Base-by-base conservation (phyloP, 2,113 vertebrate species). In the Haplochromis burtoni region DNA sequence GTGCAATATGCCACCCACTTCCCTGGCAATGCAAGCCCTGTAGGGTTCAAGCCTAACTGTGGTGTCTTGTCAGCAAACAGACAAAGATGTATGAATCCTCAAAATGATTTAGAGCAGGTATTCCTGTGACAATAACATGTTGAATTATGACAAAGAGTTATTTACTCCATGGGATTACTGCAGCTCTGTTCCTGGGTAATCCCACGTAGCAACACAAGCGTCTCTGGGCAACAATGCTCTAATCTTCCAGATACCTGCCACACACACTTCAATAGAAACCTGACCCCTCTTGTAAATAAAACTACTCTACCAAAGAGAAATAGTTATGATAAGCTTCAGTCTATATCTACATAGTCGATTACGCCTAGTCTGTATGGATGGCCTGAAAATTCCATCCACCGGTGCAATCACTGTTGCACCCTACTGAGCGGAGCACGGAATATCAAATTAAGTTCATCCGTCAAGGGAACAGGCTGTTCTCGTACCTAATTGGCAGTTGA, bases 1-100 rank as follows among this genome's bases (percentile, higher is more conserved):
- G 93, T 91, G 89, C 95, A 95, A 96, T 96, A 96, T 96, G 95
- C 94, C 95, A 94, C 96, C 94, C 90, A 66, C 92, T 86, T 92
- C 84, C 66, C 82, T 42, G 85, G 93, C 93, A 82, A 85, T 90
- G 91, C 90, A 87, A 87, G 85, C 91, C 59, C 91, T 4, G 57
- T 73, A 82, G 92, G 93, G 83, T 66, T 89, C 76, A 6, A 76
- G 57, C 80, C 90, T 81, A 57, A 83, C 89, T 42, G 89, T 40
- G 71, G 83, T 11, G 55, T 82, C 84, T 85, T 92, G 90, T 90
- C 92, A 90, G 92, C 90, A 93, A 94, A 93, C 86, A 93, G 92
- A 95, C 93, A 91, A 87, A 95, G 93, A 95, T 86, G 90, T 88
- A 96, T 89, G 92, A 93, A 85, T 91, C 88, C 68, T 89, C 82